Evolutionary conservation across 2,888 invertebrate species (phyloP).

Genomic region (Drosophila trichaetosa): DNA sequence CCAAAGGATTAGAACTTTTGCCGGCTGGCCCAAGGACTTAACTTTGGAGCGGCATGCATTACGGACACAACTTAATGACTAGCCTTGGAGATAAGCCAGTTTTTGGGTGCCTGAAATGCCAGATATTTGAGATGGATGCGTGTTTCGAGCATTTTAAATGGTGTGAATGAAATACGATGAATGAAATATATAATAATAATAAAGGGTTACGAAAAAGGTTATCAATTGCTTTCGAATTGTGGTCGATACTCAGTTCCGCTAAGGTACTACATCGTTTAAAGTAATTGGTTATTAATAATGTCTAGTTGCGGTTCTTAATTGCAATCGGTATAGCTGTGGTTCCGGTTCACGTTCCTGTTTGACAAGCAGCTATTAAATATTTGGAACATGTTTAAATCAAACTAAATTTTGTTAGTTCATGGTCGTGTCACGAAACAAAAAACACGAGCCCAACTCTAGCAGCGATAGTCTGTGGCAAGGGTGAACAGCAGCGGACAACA

Average conservation of each 20-base stretch:
- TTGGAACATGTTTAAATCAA: not conserved
- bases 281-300: not conserved
- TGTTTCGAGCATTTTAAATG: not conserved
- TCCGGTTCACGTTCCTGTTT: not conserved
- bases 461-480: slow-evolving; percentile 8
- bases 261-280: not conserved
- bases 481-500: slow-evolving; percentile 26
- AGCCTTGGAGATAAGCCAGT: not conserved
- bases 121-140: not conserved
- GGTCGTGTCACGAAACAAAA: slow-evolving; percentile 12
- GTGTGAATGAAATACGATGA: not conserved
- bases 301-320: not conserved
- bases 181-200: not conserved
- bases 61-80: slow-evolving; percentile 19
- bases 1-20: slow-evolving; percentile 54
- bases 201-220: not conserved
- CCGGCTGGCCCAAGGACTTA: slow-evolving; percentile 39
- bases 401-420: no score
- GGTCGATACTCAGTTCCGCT: not conserved
- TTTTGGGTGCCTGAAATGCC: not conserved
- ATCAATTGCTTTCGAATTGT: not conserved
- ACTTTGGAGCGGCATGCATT: slow-evolving; percentile 32
- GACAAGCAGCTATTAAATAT: not conserved
- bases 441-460: slow-evolving; percentile 1
- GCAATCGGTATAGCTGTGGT: not conserved